Conservation (phyloP, 2,113 vertebrate genomes). For the Psophia crepitans region DNA sequence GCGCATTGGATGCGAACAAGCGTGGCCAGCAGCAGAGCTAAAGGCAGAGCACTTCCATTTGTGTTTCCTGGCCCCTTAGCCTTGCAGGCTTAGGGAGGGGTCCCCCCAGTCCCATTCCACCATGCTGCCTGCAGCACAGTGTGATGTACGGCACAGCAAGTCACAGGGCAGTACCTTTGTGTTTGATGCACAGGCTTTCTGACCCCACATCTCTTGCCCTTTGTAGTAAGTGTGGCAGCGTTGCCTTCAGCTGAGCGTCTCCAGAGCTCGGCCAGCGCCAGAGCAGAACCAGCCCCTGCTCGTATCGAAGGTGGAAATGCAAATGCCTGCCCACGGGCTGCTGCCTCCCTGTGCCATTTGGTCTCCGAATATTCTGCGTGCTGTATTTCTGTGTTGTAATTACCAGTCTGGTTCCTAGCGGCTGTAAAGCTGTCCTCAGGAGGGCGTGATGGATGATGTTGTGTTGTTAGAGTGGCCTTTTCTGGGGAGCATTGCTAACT, state of each 20-base stretch:
- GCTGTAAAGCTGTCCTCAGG: not conserved
- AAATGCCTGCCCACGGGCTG: not conserved
- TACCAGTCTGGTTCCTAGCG: not conserved
- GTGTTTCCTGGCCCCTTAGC: not conserved
- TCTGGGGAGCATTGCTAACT: not conserved
- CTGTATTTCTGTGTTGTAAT: not conserved
- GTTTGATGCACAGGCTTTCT: not conserved
- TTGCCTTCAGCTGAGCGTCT: not conserved
- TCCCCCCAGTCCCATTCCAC: not conserved
- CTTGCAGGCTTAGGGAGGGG: not conserved
- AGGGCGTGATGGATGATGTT: not conserved
- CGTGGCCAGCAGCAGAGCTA: not conserved
- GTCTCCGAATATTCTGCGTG: fast-evolving
- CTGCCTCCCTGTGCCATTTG: not conserved
- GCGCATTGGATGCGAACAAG: not conserved
- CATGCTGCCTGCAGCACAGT: fast-evolving
- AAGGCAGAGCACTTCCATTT: not conserved
- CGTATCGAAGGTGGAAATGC: fast-evolving
- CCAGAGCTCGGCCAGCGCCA: fast-evolving
- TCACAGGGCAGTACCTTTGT: fast-evolving
- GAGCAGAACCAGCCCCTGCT: not conserved
- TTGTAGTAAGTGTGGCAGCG: fast-evolving
- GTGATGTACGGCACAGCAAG: too few relatives aligned
- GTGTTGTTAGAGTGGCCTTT: not conserved
- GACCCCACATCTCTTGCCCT: not conserved